phyloP scores from a whole-genome alignment of 2,888 invertebrate species.

The Tyria jacobaeae region DNA sequence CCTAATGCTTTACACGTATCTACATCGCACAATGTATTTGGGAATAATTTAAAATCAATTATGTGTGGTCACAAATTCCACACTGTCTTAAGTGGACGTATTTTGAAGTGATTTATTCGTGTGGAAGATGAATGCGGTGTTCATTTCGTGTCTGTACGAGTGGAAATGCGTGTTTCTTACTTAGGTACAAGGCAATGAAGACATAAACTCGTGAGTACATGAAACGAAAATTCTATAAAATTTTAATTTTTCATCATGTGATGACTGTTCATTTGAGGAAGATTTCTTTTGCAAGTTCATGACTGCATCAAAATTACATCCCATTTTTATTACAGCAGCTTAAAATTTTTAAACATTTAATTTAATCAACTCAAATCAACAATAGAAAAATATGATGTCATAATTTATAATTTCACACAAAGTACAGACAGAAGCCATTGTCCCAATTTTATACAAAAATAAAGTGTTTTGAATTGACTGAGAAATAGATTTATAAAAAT shows the following conservation, averaged over 20 bases:
- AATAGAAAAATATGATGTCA: conserved; percentile 11
- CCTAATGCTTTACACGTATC: conserved; percentile 63
- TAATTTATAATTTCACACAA: conserved; percentile 6
- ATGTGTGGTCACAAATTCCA: conserved; percentile 61
- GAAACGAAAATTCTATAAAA: background rate
- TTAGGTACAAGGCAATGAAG: conserved; percentile 1
- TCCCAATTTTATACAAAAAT: background rate
- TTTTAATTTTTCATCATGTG: background rate
- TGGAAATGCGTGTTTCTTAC: background rate
- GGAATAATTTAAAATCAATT: conserved; percentile 70
- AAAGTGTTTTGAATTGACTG: background rate
- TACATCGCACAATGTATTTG: conserved; percentile 58
- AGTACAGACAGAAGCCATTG: conserved; percentile 5
- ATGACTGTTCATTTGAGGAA: background rate
- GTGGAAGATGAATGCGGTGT: conserved; percentile 9
- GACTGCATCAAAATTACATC: background rate
- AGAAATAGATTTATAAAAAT: background rate
- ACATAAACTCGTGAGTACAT: conserved; percentile 6
- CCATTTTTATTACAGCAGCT: conserved; percentile 5
- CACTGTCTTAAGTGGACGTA: conserved; percentile 43
- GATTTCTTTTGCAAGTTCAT: background rate
- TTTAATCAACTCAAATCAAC: conserved; percentile 8
- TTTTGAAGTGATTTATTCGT: conserved; percentile 46
- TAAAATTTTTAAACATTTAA: conserved; percentile 7
- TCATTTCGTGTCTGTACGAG: conserved; percentile 7